These are phyloP conservation scores for Cephus runcator DNA, from an alignment of 2,888 invertebrate genomes.

Conservation along the genomic window DNA sequence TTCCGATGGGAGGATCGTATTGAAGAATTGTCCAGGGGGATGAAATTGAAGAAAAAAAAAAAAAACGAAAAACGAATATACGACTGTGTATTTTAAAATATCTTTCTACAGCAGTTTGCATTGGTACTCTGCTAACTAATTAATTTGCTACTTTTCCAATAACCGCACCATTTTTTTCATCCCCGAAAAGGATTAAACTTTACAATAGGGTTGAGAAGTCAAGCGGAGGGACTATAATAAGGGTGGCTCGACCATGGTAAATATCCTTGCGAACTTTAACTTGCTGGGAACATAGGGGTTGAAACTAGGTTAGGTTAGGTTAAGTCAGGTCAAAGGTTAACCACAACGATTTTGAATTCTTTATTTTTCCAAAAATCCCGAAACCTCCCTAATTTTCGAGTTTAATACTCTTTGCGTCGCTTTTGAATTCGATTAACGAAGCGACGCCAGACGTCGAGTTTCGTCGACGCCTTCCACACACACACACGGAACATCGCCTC, in stretches of 20 bases:
- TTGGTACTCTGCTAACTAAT: background rate
- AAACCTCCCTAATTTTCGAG: background rate
- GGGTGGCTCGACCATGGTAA: no score
- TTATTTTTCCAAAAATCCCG: background rate
- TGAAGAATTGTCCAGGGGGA: background rate
- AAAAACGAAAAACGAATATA: background rate
- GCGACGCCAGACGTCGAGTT: background rate
- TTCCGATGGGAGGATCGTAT: no score
- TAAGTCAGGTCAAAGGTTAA: background rate
- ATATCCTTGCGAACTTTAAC: background rate
- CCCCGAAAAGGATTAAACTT: no score
- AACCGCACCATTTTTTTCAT: no score
- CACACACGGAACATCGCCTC: background rate
- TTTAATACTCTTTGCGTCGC: background rate
- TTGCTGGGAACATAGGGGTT: background rate
- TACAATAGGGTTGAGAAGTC: no score
- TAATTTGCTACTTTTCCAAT: background rate
- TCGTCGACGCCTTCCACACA: background rate
- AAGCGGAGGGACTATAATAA: no score
- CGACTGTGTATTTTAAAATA: background rate
- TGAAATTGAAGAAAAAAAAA: background rate
- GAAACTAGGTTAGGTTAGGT: background rate
- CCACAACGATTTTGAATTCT: background rate
- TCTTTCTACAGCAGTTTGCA: background rate
- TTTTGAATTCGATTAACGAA: background rate